Evolutionary conservation across 2,888 invertebrate genomes (phyloP), one percentile per base, ranked within the genome.

Genomic region (Drosophila paracracens): DNA sequence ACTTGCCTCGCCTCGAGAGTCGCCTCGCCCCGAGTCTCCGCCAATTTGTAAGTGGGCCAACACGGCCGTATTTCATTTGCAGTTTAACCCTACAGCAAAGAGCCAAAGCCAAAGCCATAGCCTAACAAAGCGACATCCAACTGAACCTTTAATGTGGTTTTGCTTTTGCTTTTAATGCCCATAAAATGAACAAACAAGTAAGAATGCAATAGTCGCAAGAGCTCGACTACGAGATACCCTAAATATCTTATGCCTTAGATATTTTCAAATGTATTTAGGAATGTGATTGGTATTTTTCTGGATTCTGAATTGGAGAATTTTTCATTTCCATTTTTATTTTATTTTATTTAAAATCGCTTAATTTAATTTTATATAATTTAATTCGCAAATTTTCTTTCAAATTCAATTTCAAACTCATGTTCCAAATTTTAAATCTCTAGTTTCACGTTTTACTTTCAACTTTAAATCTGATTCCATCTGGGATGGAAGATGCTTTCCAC

Each of bases 101-200:
- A 58, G 57, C 51, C 59, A 63, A 65, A 51, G 51, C 61, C 63
- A 60, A 56, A 61, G 60, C 67, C 71, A 79, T 78, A 87, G 75
- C 70, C 81, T 83, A 89, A 81, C 90, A 87, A 86, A 90, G 79
- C 79, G 84, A 79, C 89, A 81, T 70, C 76, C 77, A 90, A 90
- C 83, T 90, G 80, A 90, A 90, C 90, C 88, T 81, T 89, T 81
- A 87, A 87, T 87, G 90, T 73, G 89, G 76, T 81, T 89, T 71
- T 70, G 50, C 35, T n/a, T n/a, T 72, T 68, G 50, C 36, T 66
- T 62, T 56, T 56, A 27, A 56, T 57, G 27, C 16, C 21, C 33
- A 38, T 25, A 38, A 36, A 35, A n/a, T 21, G 31, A n/a, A 38
- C 29, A 40, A 40, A 46, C 46, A 46, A 16, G 25, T 46, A 46